Conservation (phyloP, 2,113 vertebrate genomes). For the Tupaia tana region DNA sequence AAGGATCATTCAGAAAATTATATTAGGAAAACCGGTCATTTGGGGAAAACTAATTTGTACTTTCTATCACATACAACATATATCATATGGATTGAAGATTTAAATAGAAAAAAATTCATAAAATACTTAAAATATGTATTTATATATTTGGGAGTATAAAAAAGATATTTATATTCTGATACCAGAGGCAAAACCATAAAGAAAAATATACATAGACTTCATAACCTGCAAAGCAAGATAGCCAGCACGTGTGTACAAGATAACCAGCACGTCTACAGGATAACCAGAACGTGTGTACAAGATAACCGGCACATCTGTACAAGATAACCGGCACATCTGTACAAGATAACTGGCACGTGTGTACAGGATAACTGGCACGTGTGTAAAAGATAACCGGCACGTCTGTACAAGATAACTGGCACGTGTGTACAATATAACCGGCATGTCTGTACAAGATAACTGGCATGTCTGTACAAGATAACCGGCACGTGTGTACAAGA, state of each 20-base stretch:
- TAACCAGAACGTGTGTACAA: too few species aligned
- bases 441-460: too few species aligned
- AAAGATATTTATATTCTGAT: neutral
- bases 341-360: too few species aligned
- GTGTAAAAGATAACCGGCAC: too few species aligned
- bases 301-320: too few species aligned
- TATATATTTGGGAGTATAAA: neutral
- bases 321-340: too few species aligned
- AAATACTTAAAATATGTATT: constrained; percentile 13
- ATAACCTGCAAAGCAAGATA: constrained; percentile 22
- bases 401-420: too few species aligned
- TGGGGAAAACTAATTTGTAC: constrained; percentile 17
- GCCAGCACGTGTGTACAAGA: neutral
- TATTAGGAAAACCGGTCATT: constrained; percentile 30
- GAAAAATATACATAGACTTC: constrained; percentile 23
- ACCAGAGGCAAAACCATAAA: constrained; percentile 16
- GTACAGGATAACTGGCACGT: too few species aligned
- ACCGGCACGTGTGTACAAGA: too few species aligned
- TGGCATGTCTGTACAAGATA: too few species aligned
- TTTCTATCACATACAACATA: constrained; percentile 35
- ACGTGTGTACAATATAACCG: too few species aligned
- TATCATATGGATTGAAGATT: constrained; percentile 4
- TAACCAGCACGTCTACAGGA: too few species aligned
- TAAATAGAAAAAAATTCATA: constrained; percentile 54
- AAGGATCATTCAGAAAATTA: constrained; percentile 22